Evolutionary conservation across 2,888 invertebrate species (phyloP).

Genomic region (Pachliopta kotzebuea): DNA sequence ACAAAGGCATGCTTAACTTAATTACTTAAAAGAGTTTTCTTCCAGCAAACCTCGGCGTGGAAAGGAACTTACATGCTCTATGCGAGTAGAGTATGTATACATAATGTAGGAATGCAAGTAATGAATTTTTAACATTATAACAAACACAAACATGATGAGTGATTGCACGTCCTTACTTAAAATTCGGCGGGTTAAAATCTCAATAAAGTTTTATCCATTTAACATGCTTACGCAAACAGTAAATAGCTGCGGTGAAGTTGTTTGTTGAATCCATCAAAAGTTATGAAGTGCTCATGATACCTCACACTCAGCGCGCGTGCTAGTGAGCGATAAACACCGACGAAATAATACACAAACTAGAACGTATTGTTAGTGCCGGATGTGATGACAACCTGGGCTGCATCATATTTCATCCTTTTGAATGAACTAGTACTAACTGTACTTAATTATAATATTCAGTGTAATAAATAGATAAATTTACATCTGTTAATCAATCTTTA

Average conservation of each 20-base stretch:
- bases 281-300: not conserved
- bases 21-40: not conserved
- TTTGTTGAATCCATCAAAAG: conserved; percentile 7
- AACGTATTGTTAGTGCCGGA: conserved; percentile 17
- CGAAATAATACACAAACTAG: conserved; percentile 18
- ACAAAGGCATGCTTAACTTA: too few relatives aligned
- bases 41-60: too few relatives aligned
- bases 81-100: too few relatives aligned
- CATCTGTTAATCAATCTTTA: too few relatives aligned
- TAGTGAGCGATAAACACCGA: conserved; percentile 16
- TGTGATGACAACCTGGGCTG: conserved; percentile 7
- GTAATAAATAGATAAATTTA: too few relatives aligned
- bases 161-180: not conserved
- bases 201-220: not conserved
- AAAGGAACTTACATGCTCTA: too few relatives aligned
- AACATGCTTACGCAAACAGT: not conserved
- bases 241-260: conserved; percentile 1
- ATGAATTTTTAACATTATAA: too few relatives aligned
- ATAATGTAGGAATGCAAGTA: too few relatives aligned
- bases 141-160: too few relatives aligned
- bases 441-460: too few relatives aligned
- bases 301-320: conserved; percentile 1
- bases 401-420: conserved; percentile 3
- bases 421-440: not conserved
- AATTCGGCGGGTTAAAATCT: not conserved